Conservation (phyloP, 1,140 invertebrate species). For the Scylla paramamosain region DNA sequence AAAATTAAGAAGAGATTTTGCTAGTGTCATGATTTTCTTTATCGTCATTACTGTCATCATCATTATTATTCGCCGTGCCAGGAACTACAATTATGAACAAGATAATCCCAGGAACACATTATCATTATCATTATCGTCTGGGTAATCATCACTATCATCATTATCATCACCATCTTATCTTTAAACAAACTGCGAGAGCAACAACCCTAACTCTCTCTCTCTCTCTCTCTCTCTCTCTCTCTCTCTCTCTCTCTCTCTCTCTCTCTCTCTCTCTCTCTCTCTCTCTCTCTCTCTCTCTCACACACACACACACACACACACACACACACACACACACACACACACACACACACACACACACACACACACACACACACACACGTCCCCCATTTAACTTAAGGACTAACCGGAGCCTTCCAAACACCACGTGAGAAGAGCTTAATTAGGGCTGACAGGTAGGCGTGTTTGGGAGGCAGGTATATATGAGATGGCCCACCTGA, state of each 20-base stretch:
- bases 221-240: not conserved
- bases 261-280: conserved; percentile 12
- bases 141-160: not conserved
- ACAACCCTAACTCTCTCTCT: not conserved
- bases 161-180: not conserved
- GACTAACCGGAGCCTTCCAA: not conserved
- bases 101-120: too few relatives aligned
- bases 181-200: too few relatives aligned
- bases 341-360: conserved; percentile 24
- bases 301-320: not conserved
- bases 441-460: not conserved
- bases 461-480: not conserved
- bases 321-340: conserved; percentile 8
- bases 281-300: not conserved
- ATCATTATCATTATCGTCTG: not conserved
- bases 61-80: too few relatives aligned
- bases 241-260: conserved; percentile 1
- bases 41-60: too few relatives aligned
- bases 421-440: not conserved
- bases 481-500: too few relatives aligned
- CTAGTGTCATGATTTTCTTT: too few relatives aligned
- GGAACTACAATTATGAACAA: too few relatives aligned
- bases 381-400: not conserved
- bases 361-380: too few relatives aligned
- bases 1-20: too few relatives aligned